A percentile compares a stretch with the other conserved stretches of the same genome.
phyloP scores from a whole-genome alignment of 2,113 vertebrate species.

The Amphilophus citrinellus region DNA sequence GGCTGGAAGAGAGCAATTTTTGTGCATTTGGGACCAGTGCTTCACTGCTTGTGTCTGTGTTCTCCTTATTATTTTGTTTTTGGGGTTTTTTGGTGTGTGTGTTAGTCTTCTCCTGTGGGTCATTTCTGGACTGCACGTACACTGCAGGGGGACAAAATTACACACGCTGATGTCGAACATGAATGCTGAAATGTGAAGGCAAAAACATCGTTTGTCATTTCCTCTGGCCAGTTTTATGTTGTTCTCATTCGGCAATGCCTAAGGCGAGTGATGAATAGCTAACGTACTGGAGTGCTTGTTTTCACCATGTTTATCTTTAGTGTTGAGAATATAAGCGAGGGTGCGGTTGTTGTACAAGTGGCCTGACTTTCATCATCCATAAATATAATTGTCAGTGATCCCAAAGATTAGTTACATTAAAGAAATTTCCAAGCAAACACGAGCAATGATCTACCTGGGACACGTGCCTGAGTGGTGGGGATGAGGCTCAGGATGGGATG shows the following conservation, averaged over 20 bases:
- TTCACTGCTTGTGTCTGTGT: slow-evolving; percentile 13
- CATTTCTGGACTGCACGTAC: slow-evolving; percentile 13
- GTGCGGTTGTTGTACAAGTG: neutral
- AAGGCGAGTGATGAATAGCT: slow-evolving; percentile 43
- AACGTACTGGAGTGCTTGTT: slow-evolving; percentile 13
- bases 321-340: neutral
- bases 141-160: slow-evolving; percentile 35
- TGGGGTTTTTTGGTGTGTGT: neutral
- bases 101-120: slow-evolving; percentile 3
- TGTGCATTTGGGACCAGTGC: neutral
- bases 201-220: slow-evolving; percentile 5
- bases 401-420: neutral
- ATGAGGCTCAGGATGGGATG: neutral
- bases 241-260: slow-evolving; percentile 24
- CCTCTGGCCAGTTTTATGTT: slow-evolving; percentile 32
- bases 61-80: neutral
- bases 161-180: slow-evolving; percentile 1
- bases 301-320: slow-evolving; percentile 5
- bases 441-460: neutral
- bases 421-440: neutral
- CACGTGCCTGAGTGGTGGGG: neutral
- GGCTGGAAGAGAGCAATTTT: slow-evolving; percentile 31
- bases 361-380: neutral
- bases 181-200: neutral
- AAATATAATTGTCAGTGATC: slow-evolving; percentile 26